Percentiles rank a stretch among this genome's conserved stretches.
These are phyloP conservation scores for Bombus soroeensis DNA, from an alignment of 1,140 invertebrate genomes.

Conservation along the genomic window DNA sequence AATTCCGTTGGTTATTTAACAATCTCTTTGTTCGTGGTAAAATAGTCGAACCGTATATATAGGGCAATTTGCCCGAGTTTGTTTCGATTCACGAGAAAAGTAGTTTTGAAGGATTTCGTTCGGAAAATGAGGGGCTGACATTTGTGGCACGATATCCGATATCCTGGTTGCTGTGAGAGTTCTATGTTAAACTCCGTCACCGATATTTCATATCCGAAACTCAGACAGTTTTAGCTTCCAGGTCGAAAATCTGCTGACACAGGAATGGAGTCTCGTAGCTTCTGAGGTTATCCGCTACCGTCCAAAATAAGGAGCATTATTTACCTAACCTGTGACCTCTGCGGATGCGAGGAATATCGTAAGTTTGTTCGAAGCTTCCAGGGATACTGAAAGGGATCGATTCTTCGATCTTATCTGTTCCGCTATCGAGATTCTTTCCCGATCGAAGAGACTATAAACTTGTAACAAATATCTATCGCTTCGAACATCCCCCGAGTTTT, in stretches of 20 bases:
- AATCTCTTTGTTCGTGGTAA: neutral
- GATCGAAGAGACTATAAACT: constrained; percentile 45
- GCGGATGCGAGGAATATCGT: constrained; percentile 54
- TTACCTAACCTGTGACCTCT: constrained; percentile 52
- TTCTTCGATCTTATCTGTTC: constrained; percentile 23
- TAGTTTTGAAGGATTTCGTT: neutral
- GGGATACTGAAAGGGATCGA: constrained; percentile 41
- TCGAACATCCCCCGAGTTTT: neutral
- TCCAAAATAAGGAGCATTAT: constrained; percentile 55
- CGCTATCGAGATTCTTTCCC: constrained; percentile 13
- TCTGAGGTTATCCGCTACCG: constrained; percentile 18
- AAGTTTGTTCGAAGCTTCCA: constrained; percentile 54
- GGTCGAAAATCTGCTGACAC: constrained; percentile 42
- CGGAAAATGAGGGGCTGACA: neutral
- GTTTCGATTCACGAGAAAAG: neutral
- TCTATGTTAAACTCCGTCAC: constrained; percentile 5
- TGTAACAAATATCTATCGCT: constrained; percentile 32
- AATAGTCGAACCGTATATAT: neutral
- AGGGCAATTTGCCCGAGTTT: neutral
- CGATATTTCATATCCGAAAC: constrained; percentile 28
- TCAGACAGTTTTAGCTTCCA: constrained; percentile 20
- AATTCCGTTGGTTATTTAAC: neutral
- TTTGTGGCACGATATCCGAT: neutral
- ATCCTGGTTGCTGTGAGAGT: neutral
- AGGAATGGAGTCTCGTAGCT: constrained; percentile 18